Conservation (phyloP, 1,140 invertebrate species). For the Aplysia californica region DNA sequence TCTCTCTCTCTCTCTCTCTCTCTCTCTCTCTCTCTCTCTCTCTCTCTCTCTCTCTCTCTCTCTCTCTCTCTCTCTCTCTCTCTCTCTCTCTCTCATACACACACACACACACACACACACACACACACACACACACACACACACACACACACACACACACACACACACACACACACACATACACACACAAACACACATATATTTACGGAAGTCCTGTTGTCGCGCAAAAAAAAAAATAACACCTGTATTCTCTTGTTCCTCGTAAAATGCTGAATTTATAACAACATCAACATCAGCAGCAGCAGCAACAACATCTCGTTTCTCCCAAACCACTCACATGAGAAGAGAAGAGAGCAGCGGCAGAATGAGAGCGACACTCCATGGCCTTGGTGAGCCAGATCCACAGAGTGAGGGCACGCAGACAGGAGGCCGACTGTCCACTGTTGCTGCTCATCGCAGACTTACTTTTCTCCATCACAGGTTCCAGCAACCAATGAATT, state of each 20-base stretch:
- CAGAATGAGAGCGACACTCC: conserved; percentile 16
- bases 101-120: no score
- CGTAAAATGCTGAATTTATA: neutral
- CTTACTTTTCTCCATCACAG: conserved; percentile 6
- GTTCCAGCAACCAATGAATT: conserved; percentile 24
- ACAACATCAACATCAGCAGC: neutral
- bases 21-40: no score
- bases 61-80: no score
- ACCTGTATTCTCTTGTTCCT: neutral
- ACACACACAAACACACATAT: no score
- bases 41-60: no score
- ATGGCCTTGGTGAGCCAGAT: conserved; percentile 20
- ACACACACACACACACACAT: no score
- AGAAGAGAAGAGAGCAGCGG: conserved; percentile 10
- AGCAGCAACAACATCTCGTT: neutral
- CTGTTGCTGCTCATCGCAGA: neutral
- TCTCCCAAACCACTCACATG: neutral
- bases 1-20: no score
- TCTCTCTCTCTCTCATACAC: no score
- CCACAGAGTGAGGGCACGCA: neutral
- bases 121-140: no score
- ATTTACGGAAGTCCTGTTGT: neutral
- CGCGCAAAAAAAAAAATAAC: neutral
- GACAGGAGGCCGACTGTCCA: neutral
- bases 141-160: no score